Percentiles rank a stretch among this genome's conserved stretches.
Conservation (phyloP, 2,797 vertebrate species). For the Eulemur coronatus region DNA sequence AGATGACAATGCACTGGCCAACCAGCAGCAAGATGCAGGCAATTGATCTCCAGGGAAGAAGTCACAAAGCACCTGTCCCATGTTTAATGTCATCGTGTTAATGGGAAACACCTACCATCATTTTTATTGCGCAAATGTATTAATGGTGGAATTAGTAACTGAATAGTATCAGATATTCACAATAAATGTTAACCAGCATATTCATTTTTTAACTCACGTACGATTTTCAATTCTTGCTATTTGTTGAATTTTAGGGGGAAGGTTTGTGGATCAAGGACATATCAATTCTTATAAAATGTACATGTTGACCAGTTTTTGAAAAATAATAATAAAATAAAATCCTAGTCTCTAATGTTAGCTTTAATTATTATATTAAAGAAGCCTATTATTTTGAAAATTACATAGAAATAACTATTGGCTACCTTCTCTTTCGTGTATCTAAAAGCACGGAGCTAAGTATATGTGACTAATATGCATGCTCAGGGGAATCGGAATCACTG, state of each 20-base stretch:
- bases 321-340: not conserved
- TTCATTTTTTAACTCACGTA: not conserved
- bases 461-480: not conserved
- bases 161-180: not conserved
- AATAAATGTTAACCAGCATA: not conserved
- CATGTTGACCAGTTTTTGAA: not conserved
- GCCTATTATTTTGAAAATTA: not conserved
- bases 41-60: not conserved
- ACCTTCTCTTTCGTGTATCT: not conserved
- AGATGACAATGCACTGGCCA: not conserved
- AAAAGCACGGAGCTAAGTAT: not conserved
- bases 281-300: not conserved
- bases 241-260: not conserved
- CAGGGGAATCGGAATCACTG: not conserved
- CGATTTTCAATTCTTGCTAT: not conserved
- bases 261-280: not conserved
- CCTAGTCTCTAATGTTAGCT: not conserved
- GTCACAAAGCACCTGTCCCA: fast-evolving
- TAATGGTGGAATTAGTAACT: not conserved
- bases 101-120: not conserved
- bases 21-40: not conserved
- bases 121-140: not conserved
- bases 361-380: not conserved
- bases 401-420: not conserved
- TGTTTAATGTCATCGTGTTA: not conserved